Base-by-base conservation (phyloP, 2,888 invertebrate species). In the Tridacna gigas region DNA sequence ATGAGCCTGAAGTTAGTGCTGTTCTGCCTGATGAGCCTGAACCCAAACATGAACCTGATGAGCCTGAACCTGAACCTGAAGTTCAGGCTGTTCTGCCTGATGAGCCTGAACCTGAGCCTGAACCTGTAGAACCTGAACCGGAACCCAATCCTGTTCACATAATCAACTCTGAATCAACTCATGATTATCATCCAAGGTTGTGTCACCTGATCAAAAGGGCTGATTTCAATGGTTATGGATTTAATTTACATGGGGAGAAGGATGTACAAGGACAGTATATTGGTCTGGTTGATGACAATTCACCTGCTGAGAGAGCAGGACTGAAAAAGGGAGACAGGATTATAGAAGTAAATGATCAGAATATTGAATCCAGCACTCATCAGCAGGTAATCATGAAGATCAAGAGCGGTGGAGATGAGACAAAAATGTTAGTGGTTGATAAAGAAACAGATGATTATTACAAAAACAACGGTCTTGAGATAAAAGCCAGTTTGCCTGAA, bases 231-330 rank as follows among this genome's bases (percentile, higher is more conserved):
- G 99, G 99, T 56, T 99, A 99, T 95, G 99, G 99, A 20, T 99
- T 99, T 95, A 99, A 99, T 95, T 96, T 99, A 89, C 99, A 99
- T 95, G 99, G 99, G 63, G 99, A 99, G 95, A 98, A 98, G 95
- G 97, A 97, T 86, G 98, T 98, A 94, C 97, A 97, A 20, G 98
- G 98, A 61, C 99, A 99, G 95, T 98, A 97, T 95, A 98, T 99
- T 94, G 99, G 99, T 65, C 98, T 98, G 95, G 98, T 99, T 79
- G 99, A 99, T 95, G 92, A 89, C 9, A 94, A 94, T 66, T 95
- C 95, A 0, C 95, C 96, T 7, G 95, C 95, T 4, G 93, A 94
- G 77, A 87, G 89, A n/a, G 97, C 97, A 5, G 97, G 96, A n/a
- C 92, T 96, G 28, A 91, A 89, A 74, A 97, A 98, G 95, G 98